Evolutionary conservation across 2,888 invertebrate species (phyloP), one percentile per base, ranked within the genome.

Genomic region (Drosophila tanythrix): DNA sequence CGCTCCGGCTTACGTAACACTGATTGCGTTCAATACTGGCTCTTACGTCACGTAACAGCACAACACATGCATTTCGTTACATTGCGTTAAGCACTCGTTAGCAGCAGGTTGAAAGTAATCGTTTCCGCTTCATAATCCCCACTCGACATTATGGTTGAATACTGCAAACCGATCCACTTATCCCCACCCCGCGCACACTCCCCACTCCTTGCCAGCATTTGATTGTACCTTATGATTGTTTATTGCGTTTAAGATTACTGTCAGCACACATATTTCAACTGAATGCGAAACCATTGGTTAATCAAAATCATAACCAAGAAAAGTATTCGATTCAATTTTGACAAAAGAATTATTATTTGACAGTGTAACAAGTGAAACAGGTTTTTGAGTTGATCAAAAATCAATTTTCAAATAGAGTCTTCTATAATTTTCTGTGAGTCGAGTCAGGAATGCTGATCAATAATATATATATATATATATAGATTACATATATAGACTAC

Each of bases 11-110:
- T 51, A 51, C 68, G 66, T 63, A 65, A 59, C 70, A 21, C 36
- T 35, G 52, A 53, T 25, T 53, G 52, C 21, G 13, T 25, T 53
- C 11, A 3, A 13, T 36, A 18, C 29, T 18, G 21, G 27, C 21
- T 29, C 15, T 56, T 56, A 52, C 70, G 64, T 64, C 36, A 82
- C 79, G 68, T 57, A 66, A 46, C 15, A 46, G 46, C 15, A 33
- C 15, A 71, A 40, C 58, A 53, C 8, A 10, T 40, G 55, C 25
- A 35, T 58, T 38, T 46, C 50, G 50, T 18, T 50, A 29, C n/a
- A 10, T 46, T 35, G 36, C 55, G 35, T 25, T n/a, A n/a, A 21
- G 25, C 29, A 40, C n/a, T 43, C 27, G 27, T 31, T 15, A 21
- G 21, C 50, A 46, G 15, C 46, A 8, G 46, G 2, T 25, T 15